phyloP scores from a whole-genome alignment of 2,113 vertebrate genomes.

The Xenus cinereus region DNA sequence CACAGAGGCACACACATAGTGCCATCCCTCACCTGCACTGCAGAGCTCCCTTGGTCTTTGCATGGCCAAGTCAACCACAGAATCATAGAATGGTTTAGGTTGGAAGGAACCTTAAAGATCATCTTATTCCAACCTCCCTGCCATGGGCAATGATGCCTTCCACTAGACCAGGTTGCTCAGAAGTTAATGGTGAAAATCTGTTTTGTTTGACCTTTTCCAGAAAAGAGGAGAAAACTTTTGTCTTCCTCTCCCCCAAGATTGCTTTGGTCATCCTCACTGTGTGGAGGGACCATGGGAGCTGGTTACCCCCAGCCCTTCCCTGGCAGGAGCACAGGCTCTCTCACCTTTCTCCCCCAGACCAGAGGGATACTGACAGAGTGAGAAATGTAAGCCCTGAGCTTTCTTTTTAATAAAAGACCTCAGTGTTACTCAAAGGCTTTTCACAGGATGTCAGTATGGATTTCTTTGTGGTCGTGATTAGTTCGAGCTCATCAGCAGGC shows the following conservation, averaged over 20 bases:
- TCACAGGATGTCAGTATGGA: neutral
- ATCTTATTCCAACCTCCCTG: too few species aligned
- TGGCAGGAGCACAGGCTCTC: neutral
- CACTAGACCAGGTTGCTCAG: too few species aligned
- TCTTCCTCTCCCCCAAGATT: neutral
- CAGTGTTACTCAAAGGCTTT: neutral
- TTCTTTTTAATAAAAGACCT: neutral
- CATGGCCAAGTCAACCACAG: neutral
- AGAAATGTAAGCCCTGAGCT: neutral
- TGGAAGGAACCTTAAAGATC: too few species aligned
- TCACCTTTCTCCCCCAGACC: neutral
- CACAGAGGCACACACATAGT: rapidly evolving
- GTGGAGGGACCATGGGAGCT: neutral
- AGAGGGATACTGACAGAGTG: neutral
- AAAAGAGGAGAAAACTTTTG: neutral
- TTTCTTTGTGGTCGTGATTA: neutral
- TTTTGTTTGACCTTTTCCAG: neutral
- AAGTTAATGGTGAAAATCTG: neutral
- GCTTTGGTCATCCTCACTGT: neutral
- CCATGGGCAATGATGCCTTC: too few species aligned
- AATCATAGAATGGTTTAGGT: too few species aligned
- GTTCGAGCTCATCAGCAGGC: neutral
- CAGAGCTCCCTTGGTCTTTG: neutral
- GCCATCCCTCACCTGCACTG: neutral
- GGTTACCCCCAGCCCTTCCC: neutral